Conservation (phyloP, 2,888 invertebrate species). For the Artemia sinica region DNA sequence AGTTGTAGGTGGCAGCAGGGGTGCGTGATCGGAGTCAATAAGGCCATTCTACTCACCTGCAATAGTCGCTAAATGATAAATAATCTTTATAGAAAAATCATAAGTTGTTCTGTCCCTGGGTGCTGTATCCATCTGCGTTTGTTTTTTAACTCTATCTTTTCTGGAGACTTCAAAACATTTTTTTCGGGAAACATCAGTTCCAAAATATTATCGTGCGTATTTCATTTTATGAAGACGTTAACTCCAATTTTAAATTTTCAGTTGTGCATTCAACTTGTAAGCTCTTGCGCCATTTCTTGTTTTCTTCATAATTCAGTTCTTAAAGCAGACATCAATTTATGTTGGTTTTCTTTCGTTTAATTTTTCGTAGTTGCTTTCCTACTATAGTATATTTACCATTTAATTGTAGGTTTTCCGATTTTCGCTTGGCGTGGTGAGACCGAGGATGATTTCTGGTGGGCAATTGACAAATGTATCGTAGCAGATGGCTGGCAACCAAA, state of each 20-base stretch:
- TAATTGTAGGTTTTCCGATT: conserved; percentile 46
- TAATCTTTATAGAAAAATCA: no score
- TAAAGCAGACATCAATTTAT: conserved; percentile 15
- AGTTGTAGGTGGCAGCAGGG: no score
- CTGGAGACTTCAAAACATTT: no score
- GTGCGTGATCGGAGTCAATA: no score
- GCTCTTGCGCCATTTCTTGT: background rate
- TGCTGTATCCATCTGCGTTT: no score
- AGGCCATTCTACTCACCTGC: no score
- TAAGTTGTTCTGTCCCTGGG: no score
- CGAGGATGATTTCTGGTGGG: conserved; percentile 99
- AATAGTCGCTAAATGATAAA: no score
- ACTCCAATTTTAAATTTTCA: conserved; percentile 12
- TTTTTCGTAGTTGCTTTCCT: background rate
- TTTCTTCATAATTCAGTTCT: conserved; percentile 6
- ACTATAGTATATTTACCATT: background rate
- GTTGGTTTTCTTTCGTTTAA: background rate
- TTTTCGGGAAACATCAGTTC: no score
- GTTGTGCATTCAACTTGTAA: background rate
- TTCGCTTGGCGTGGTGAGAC: conserved; percentile 95
- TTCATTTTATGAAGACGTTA: no score
- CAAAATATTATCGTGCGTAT: no score
- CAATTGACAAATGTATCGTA: conserved; percentile 85
- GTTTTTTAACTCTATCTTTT: no score
- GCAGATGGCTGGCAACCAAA: conserved; percentile 89